Percentiles rank a stretch among this genome's conserved stretches.
Evolutionary conservation across 2,888 invertebrate species (phyloP).

Genomic region (Drosophila quinaria): DNA sequence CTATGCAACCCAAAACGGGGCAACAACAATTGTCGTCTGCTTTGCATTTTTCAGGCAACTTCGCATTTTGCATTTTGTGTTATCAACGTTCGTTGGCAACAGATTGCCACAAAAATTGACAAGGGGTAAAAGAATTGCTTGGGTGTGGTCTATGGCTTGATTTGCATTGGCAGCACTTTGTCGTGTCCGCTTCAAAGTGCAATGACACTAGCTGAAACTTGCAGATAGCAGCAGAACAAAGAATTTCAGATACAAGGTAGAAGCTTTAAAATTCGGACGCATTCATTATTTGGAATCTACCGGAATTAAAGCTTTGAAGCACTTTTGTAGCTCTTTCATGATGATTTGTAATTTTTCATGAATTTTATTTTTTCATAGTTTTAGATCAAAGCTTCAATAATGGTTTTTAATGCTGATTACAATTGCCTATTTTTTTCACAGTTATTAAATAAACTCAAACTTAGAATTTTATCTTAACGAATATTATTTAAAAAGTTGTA

Average conservation of each 20-base stretch:
- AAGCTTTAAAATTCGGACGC: background rate
- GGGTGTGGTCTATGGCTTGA: conserved; percentile 49
- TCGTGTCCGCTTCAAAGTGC: conserved; percentile 9
- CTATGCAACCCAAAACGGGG: conserved; percentile 3
- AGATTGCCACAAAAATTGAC: conserved; percentile 61
- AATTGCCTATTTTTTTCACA: too few relatives aligned
- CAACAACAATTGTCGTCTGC: conserved; percentile 44
- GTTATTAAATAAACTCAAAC: background rate
- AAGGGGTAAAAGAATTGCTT: conserved; percentile 27
- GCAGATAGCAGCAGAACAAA: background rate
- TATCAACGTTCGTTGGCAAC: conserved; percentile 56
- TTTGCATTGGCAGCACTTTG: conserved; percentile 53
- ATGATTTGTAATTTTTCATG: too few relatives aligned
- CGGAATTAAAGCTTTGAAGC: background rate
- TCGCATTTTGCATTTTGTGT: conserved; percentile 56
- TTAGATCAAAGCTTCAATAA: too few relatives aligned
- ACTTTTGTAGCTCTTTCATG: background rate
- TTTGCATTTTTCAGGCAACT: conserved; percentile 52
- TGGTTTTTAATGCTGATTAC: too few relatives aligned
- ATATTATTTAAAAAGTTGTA: background rate
- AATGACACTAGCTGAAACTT: conserved; percentile 30
- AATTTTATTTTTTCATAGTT: too few relatives aligned
- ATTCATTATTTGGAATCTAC: background rate
- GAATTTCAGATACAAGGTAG: background rate
- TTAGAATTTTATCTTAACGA: background rate